phyloP scores from a whole-genome alignment of 2,113 vertebrate species.

The Leucosticte australis region DNA sequence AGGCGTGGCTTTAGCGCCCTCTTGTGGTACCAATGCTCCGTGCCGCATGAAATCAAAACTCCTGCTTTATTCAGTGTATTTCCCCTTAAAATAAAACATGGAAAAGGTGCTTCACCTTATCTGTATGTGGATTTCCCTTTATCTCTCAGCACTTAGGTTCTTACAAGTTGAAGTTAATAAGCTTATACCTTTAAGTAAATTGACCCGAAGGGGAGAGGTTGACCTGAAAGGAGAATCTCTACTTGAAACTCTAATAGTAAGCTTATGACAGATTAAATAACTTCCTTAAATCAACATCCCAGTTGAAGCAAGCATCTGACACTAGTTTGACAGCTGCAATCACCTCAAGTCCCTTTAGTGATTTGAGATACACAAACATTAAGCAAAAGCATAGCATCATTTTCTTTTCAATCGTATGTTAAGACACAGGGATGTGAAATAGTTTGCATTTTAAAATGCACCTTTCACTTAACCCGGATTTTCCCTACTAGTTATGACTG shows the following conservation, averaged over 20 bases:
- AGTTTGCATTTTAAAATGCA: background rate
- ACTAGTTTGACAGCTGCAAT: background rate
- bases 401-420: background rate
- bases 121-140: background rate
- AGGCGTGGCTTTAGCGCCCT: conserved; percentile 44
- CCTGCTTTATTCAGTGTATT: background rate
- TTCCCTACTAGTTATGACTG: background rate
- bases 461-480: background rate
- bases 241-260: background rate
- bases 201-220: background rate
- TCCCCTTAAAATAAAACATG: background rate
- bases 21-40: background rate
- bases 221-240: background rate
- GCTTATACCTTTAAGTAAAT: background rate
- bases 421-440: background rate
- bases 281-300: background rate
- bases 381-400: background rate
- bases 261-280: background rate
- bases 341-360: background rate
- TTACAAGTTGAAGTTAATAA: background rate
- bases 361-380: background rate
- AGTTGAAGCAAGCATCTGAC: background rate
- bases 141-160: background rate
- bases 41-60: background rate
- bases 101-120: background rate